Percentiles rank a stretch among this genome's conserved stretches.
phyloP scores from a whole-genome alignment of 2,113 vertebrate genomes.

The Crocuta crocuta region DNA sequence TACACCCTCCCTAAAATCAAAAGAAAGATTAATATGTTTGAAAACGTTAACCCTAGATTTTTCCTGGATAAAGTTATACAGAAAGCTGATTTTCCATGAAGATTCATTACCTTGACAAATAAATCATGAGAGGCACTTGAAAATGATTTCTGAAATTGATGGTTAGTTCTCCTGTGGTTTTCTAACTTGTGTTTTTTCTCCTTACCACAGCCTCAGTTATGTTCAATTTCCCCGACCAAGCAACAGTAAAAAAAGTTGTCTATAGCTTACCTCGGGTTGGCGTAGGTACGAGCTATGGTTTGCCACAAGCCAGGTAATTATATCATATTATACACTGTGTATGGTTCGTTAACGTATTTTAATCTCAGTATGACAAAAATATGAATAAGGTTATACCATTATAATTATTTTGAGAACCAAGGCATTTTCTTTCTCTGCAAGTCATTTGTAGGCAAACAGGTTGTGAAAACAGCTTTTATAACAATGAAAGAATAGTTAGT shows the following conservation, averaged over 20 bases:
- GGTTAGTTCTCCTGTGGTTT: constrained; percentile 51
- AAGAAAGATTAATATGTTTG: constrained; percentile 21
- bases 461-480: constrained; percentile 35
- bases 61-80: neutral
- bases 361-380: neutral
- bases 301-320: constrained; percentile 97
- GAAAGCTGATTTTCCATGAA: neutral
- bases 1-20: neutral
- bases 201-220: constrained; percentile 94
- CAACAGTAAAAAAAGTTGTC: constrained; percentile 97
- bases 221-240: constrained; percentile 99
- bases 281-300: constrained; percentile 98
- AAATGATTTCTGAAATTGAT: constrained; percentile 14
- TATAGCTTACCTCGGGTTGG: constrained; percentile 98
- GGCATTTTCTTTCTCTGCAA: constrained; percentile 48
- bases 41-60: neutral
- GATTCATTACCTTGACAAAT: constrained; percentile 37
- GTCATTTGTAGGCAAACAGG: constrained; percentile 25
- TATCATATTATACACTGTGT: constrained; percentile 33
- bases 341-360: constrained; percentile 18
- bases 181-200: constrained; percentile 69
- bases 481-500: neutral
- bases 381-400: neutral
- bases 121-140: constrained; percentile 16
- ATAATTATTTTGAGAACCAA: constrained; percentile 43